Evolutionary conservation across 2,113 vertebrate species (phyloP), one percentile per base, ranked within the genome.

Genomic region (Delphinus delphis): DNA sequence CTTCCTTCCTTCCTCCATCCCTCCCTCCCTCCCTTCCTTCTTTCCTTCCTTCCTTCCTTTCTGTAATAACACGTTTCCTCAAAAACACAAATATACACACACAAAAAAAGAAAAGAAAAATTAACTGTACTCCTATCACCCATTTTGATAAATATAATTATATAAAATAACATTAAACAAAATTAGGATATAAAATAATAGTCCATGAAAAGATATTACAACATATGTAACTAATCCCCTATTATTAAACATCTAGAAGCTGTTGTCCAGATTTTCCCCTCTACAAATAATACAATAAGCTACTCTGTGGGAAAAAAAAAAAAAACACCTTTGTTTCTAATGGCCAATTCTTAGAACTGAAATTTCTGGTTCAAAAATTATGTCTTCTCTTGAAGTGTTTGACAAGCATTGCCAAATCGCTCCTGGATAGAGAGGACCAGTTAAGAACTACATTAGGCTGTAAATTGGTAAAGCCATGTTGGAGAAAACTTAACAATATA

Each of bases 91-190:
- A 79, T 82, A 60, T 28, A 73, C 9, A 70, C 0, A 44, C n/a
- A 84, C 33, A 73, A 9, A 92, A 76, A 83, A 96, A 47, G 73
- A 11, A 92, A 81, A 83, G 95, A 28, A 89, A 84, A 62, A 50
- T 25, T 25, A 65, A 31, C 33, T 47, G 20, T 21, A 82, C 26
- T 85, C 11, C 18, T 70, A 67, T 58, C 12, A 38, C 21, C 23
- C 4, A 38, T 74, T 80, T 95, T 38, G 31, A 92, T 86, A 71
- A 95, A 70, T 60, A 79, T 11, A 81, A 74, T 89, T 47, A 65
- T 28, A 91, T 70, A 91, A 95, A 87, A 60, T 74, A 96, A 62
- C 5, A 82, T 81, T 82, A 87, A 94, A 38, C 70, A 77, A 91
- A 89, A 84, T 93, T 83, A 79, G 68, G 33, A 70, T 53, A 70